Evolutionary conservation across 2,797 vertebrate genomes (phyloP).

Genomic region (Onychomys arenicola): DNA sequence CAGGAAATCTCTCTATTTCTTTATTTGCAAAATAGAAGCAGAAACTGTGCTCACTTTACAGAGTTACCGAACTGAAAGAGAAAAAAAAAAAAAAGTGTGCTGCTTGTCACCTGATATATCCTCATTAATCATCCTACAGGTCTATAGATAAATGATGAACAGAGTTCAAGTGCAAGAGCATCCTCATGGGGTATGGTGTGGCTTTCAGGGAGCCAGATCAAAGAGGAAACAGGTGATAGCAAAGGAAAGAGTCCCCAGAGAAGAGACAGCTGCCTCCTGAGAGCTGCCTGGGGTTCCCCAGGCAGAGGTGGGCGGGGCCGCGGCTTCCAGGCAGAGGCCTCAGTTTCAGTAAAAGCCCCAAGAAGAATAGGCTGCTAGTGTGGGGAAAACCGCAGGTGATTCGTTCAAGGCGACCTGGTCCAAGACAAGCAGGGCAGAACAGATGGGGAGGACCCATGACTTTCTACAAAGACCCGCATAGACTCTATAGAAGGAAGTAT

Average conservation of each 20-base stretch:
- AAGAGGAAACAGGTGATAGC: conserved; percentile 10
- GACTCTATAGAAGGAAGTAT: neutral
- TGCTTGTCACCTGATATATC: neutral
- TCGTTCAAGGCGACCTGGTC: neutral
- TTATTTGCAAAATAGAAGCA: neutral
- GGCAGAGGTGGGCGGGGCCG: neutral
- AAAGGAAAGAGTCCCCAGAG: conserved; percentile 45
- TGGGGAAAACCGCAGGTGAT: neutral
- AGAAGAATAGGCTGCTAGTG: neutral
- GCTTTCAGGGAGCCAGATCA: neutral
- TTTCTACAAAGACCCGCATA: neutral
- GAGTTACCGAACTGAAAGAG: neutral
- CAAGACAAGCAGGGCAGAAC: neutral
- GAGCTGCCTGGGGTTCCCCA: conserved; percentile 37
- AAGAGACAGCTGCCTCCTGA: conserved; percentile 9
- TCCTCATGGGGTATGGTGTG: neutral
- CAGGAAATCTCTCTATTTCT: neutral
- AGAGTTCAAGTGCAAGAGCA: neutral
- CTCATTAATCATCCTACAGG: neutral
- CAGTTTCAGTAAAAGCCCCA: neutral
- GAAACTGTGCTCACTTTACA: neutral
- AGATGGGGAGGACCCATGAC: neutral
- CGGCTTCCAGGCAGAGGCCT: conserved; percentile 67
- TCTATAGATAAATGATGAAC: conserved; percentile 22
- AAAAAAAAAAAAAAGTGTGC: neutral